phyloP scores from a whole-genome alignment of 2,797 vertebrate genomes.

The Cryptoblepharus egeriae region DNA sequence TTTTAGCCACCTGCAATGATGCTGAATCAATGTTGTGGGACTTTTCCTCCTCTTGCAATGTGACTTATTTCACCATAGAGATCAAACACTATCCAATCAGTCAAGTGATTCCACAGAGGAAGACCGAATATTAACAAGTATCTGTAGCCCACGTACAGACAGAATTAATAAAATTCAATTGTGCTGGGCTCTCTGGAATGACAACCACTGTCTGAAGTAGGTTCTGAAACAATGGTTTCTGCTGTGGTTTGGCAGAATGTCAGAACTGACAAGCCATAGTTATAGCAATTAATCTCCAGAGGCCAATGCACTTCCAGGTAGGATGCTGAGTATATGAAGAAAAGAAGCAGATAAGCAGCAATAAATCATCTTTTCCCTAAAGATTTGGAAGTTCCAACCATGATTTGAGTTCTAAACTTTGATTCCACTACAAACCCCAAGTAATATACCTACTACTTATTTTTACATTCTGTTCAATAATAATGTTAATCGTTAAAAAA shows the following conservation, averaged over 20 bases:
- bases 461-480: neutral
- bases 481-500: too few relatives aligned
- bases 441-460: neutral
- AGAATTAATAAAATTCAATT: neutral
- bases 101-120: neutral
- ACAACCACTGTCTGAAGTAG: too few relatives aligned
- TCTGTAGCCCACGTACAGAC: neutral
- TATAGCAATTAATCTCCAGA: neutral
- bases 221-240: too few relatives aligned
- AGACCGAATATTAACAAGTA: neutral
- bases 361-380: too few relatives aligned
- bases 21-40: constrained; percentile 11
- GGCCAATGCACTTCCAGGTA: neutral
- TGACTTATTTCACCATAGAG: constrained; percentile 2
- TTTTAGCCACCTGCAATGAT: neutral
- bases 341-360: too few relatives aligned
- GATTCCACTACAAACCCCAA: too few relatives aligned
- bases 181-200: too few relatives aligned
- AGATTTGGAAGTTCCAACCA: too few relatives aligned
- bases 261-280: neutral
- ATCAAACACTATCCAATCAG: constrained; percentile 2
- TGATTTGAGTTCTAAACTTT: too few relatives aligned
- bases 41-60: neutral
- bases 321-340: too few relatives aligned
- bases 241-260: neutral